Base-by-base conservation (phyloP, 2,113 vertebrate genomes). In the Todiramphus chloris region DNA sequence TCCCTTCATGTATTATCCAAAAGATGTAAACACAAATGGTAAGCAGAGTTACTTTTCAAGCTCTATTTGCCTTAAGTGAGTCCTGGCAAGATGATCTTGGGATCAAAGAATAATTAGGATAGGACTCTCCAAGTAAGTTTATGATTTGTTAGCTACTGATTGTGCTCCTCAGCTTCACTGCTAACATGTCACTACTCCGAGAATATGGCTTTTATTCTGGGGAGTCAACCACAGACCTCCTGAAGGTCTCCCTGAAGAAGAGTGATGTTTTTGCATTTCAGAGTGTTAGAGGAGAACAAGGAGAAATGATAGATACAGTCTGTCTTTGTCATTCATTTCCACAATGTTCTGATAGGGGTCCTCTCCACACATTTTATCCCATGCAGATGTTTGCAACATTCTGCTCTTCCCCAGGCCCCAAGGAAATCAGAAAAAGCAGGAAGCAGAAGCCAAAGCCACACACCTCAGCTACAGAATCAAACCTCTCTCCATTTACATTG, bases 1-100 rank as follows among this genome's bases (percentile, higher is more conserved):
- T 51, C 44, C 37, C 31, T 59, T 72, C 41, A 63, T 0, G 0
- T 27, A 4, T 41, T 62, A 39, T 27, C 31, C 41, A 60, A 58
- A n/a, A 70, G 17, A 18, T 11, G 16, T 6, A 70, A 58, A 58
- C 56, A 58, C 31, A n/a, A 58, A n/a, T 58, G 31, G 56, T 20
- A 58, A n/a, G 31, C 31, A 58, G 55, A 56, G 56, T 58, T 69
- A 73, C 37, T 83, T 88, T 79, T 62, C 44, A 72, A 85, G 37
- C 11, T 48, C 16, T 79, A 10, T 85, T 80, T 93, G 37, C 59
- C 50, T 93, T 80, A 59, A 82, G 53, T 0, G 9, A 58, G 11
- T 35, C 70, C 41, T 53, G 37, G 35, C 31, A 76, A 83, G 20
- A 56, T 37, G 25, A 58, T 88, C 31, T 39, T 41, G 43, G 21